These are phyloP conservation scores for Hiodon tergisus DNA, from an alignment of 2,113 vertebrate genomes.

Conservation along the genomic window DNA sequence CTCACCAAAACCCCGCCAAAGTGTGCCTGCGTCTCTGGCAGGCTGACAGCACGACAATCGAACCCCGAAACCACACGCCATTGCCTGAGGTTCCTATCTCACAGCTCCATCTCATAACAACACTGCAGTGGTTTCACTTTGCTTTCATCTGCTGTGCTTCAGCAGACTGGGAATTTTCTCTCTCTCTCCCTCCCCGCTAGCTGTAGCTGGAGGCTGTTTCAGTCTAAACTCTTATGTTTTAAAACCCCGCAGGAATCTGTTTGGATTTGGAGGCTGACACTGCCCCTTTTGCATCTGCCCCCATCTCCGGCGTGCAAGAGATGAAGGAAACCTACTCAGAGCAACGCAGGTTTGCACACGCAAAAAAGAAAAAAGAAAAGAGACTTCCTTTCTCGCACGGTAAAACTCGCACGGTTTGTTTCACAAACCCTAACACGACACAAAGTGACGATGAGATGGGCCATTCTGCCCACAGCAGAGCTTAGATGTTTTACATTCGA, in stretches of 20 bases:
- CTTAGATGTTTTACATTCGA: no score
- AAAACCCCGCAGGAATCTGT: background rate
- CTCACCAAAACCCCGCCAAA: background rate
- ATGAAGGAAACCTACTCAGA: no score
- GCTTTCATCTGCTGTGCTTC: slow-evolving; percentile 24
- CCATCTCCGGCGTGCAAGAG: no score
- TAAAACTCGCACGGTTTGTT: no score
- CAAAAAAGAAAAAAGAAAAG: no score
- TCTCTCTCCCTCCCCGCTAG: background rate
- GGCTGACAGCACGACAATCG: slow-evolving; percentile 17
- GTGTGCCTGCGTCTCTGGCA: background rate
- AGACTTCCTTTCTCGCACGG: no score
- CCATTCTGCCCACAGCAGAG: no score
- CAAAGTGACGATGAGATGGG: no score
- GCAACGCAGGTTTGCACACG: no score
- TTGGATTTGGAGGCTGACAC: no score
- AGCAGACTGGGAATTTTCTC: slow-evolving; percentile 15
- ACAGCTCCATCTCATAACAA: slow-evolving; percentile 41
- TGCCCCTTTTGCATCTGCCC: no score
- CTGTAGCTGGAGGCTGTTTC: background rate
- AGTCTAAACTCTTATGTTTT: slow-evolving; percentile 10
- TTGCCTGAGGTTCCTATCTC: slow-evolving; percentile 39
- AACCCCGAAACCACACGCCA: slow-evolving; percentile 38
- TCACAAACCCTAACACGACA: no score
- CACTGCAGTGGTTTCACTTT: slow-evolving; percentile 36